Evolutionary conservation across 2,888 invertebrate species (phyloP).

Genomic region (Euphydryas editha): DNA sequence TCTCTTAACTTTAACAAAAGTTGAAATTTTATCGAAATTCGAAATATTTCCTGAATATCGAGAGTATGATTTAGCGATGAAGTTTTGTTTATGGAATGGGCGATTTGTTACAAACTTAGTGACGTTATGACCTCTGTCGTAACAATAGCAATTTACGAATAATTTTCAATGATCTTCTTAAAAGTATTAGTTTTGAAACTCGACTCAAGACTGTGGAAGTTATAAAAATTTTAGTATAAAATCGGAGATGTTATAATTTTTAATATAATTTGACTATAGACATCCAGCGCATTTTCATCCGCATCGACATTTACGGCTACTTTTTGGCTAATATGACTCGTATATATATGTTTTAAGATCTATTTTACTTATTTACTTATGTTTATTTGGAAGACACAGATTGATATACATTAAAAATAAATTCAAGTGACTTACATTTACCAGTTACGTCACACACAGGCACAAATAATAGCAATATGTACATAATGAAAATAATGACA

Average conservation of each 20-base stretch:
- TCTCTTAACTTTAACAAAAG: constrained; percentile 60
- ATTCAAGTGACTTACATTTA: too few species aligned
- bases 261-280: background rate
- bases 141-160: constrained; percentile 6
- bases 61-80: constrained; percentile 60
- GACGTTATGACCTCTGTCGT: background rate
- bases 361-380: too few species aligned
- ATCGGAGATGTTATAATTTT: background rate
- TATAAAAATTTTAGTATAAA: background rate
- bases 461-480: too few species aligned
- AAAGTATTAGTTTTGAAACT: background rate
- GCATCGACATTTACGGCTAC: background rate
- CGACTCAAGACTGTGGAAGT: background rate
- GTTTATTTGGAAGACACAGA: too few species aligned
- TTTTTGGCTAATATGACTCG: too few species aligned
- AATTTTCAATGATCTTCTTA: background rate
- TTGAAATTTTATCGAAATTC: constrained; percentile 68
- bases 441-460: too few species aligned
- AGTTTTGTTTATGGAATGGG: constrained; percentile 45
- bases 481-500: too few species aligned
- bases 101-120: constrained; percentile 24
- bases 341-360: too few species aligned
- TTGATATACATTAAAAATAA: too few species aligned
- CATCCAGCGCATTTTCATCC: background rate
- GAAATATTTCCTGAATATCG: constrained; percentile 56